A percentile compares a stretch with the other conserved stretches of the same genome.
Evolutionary conservation across 2,888 invertebrate species (phyloP).

Genomic region (Resseliella maxima): DNA sequence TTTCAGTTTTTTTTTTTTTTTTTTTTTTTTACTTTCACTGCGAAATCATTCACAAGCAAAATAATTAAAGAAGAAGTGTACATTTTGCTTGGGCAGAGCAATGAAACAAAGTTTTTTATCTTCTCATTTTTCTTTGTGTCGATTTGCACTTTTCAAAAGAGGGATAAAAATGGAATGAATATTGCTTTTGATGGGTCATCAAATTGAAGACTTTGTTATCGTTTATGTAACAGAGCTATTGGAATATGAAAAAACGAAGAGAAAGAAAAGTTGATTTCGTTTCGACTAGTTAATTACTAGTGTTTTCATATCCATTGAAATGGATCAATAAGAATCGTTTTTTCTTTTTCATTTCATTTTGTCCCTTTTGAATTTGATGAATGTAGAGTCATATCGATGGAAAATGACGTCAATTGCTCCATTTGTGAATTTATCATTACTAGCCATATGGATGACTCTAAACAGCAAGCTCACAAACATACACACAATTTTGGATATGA

Average conservation of each 20-base stretch:
- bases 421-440: neutral
- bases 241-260: too few relatives aligned
- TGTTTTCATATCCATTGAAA: neutral
- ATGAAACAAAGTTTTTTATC: constrained; percentile 8
- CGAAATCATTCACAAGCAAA: neutral
- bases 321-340: neutral
- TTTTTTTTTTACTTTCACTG: neutral
- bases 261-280: neutral
- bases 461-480: neutral
- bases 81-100: neutral
- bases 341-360: neutral
- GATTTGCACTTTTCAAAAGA: neutral
- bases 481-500: too few relatives aligned
- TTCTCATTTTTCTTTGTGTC: neutral
- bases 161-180: constrained; percentile 11
- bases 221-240: neutral
- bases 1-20: neutral
- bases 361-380: too few relatives aligned
- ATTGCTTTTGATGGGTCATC: constrained; percentile 35
- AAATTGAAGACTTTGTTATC: constrained; percentile 13
- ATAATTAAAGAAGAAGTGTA: neutral
- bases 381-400: neutral
- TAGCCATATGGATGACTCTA: neutral
- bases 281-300: neutral
- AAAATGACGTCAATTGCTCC: neutral